Evolutionary conservation across 2,797 vertebrate species (phyloP).

Genomic region (Pseudomugil tenellus): DNA sequence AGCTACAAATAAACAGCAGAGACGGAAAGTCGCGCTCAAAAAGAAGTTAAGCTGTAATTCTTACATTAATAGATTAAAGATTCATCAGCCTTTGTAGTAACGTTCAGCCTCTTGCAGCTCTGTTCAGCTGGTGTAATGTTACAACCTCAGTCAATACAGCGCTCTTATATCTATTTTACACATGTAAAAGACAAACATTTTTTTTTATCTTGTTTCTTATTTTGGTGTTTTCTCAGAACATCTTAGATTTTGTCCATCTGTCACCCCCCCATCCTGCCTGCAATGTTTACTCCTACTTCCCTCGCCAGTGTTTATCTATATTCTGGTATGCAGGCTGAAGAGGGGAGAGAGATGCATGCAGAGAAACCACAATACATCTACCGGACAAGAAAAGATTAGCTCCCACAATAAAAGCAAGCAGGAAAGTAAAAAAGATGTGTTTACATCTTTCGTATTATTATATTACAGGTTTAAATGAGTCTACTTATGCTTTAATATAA

Average conservation of each 20-base stretch:
- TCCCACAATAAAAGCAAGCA: not conserved
- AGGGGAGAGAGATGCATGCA: slow-evolving; percentile 18
- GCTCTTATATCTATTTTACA: not conserved
- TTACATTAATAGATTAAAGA: not conserved
- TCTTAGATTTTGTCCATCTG: slow-evolving; percentile 21
- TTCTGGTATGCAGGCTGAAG: slow-evolving; percentile 45
- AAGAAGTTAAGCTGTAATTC: not conserved
- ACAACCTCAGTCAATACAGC: not conserved
- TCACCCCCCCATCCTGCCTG: slow-evolving; percentile 26
- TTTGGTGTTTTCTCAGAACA: slow-evolving; percentile 9
- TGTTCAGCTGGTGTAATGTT: not conserved
- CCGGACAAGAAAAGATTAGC: slow-evolving; percentile 25
- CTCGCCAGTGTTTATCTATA: slow-evolving; percentile 52
- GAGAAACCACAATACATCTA: slow-evolving; percentile 19
- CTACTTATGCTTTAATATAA: not conserved
- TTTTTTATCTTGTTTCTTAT: not conserved
- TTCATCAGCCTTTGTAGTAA: not conserved
- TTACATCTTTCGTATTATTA: slow-evolving; percentile 2
- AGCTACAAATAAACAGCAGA: no score
- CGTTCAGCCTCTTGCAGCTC: not conserved
- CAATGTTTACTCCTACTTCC: slow-evolving; percentile 45
- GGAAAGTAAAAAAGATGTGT: not conserved
- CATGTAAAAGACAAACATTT: not conserved
- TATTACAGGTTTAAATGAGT: not conserved
- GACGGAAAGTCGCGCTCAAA: not conserved